Evolutionary conservation across 1,140 invertebrate genomes (phyloP).

Genomic region (Orius insidiosus): DNA sequence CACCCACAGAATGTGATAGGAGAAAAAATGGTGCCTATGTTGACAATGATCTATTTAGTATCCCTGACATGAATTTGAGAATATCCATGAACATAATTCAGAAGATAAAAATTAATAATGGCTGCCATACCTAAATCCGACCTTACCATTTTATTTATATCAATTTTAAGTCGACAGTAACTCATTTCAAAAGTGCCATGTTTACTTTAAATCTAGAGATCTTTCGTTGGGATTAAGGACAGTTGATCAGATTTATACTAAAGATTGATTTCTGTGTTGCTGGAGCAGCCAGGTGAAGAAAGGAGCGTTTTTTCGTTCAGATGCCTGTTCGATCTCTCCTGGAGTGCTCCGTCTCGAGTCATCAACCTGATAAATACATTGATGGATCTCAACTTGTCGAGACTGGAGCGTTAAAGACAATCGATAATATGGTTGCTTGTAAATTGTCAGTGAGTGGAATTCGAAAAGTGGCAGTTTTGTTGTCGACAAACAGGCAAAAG

Average conservation of each 20-base stretch:
- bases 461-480: constrained; percentile 70
- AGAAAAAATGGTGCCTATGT: constrained; percentile 7
- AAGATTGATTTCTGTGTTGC: constrained; percentile 54
- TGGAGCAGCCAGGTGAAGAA: constrained; percentile 35
- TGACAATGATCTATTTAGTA: constrained; percentile 4
- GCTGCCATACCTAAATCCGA: constrained; percentile 12
- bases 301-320: constrained; percentile 44
- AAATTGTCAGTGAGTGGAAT: constrained; percentile 69
- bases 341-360: constrained; percentile 26
- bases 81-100: constrained; percentile 5
- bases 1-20: constrained; percentile 32
- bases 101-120: constrained; percentile 5
- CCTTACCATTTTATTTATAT: constrained; percentile 8
- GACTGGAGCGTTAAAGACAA: constrained; percentile 27
- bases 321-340: constrained; percentile 34
- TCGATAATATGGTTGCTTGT: constrained; percentile 56
- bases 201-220: constrained; percentile 18
- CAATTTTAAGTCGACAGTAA: not conserved
- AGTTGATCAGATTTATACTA: constrained; percentile 66
- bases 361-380: constrained; percentile 23
- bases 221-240: constrained; percentile 23
- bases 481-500: constrained; percentile 60
- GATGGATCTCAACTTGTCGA: constrained; percentile 32
- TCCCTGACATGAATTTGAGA: constrained; percentile 3
- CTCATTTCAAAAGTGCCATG: not conserved